These are phyloP conservation scores for Bombylius major DNA, from an alignment of 2,888 invertebrate genomes.

Conservation along the genomic window DNA sequence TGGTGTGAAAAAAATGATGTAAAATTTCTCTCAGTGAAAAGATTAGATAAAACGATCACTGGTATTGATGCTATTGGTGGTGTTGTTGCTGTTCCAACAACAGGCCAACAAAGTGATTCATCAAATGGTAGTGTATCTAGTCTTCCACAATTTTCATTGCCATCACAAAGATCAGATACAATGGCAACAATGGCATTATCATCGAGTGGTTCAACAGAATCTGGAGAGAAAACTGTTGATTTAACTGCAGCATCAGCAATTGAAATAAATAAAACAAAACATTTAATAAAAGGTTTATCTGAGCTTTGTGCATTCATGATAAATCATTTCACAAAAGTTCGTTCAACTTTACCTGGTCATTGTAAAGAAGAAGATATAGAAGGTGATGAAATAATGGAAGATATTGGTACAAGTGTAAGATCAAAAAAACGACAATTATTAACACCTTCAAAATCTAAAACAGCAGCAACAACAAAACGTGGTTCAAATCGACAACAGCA, in stretches of 20 bases:
- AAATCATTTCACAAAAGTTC: slow-evolving; percentile 16
- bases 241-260: slow-evolving; percentile 1
- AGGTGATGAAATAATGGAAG: slow-evolving; percentile 8
- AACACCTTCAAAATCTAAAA: not conserved
- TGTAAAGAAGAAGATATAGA: no score
- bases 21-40: slow-evolving; percentile 16
- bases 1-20: slow-evolving; percentile 16
- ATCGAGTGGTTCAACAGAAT: slow-evolving; percentile 7
- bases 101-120: slow-evolving; percentile 9
- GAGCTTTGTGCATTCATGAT: slow-evolving; percentile 19
- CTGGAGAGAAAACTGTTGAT: slow-evolving; percentile 8
- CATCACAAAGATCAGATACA: slow-evolving; percentile 3
- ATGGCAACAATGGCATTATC: not conserved
- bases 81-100: not conserved
- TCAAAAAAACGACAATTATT: not conserved
- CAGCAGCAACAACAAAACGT: not conserved
- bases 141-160: slow-evolving; percentile 11
- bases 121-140: slow-evolving; percentile 18
- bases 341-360: no score
- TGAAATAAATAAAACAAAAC: slow-evolving; percentile 9
- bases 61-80: slow-evolving; percentile 6
- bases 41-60: slow-evolving; percentile 2
- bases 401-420: slow-evolving; percentile 5
- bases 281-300: slow-evolving; percentile 15
- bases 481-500: not conserved